Percentiles rank a stretch among this genome's conserved stretches.
Conservation (phyloP, 64 coral and sea anemone species). For the Exaiptasia diaphana region DNA sequence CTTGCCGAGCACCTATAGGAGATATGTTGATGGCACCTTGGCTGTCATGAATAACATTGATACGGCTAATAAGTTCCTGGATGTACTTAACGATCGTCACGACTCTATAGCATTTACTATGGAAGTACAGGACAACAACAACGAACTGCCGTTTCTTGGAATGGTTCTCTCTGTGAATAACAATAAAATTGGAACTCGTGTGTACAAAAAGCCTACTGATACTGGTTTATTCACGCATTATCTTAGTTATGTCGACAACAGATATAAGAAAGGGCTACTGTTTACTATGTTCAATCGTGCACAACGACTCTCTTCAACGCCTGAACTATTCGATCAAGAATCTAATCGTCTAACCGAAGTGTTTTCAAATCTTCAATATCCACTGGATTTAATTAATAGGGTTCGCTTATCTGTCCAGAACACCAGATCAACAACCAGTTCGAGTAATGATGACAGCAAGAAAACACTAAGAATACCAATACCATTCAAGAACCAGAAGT, state of each 20-base stretch:
- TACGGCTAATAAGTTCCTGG: not conserved
- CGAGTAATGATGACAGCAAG: slow-evolving; percentile 14
- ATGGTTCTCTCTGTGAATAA: not conserved
- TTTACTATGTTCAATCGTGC: slow-evolving; percentile 50
- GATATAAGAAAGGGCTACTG: slow-evolving; percentile 30
- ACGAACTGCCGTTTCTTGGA: not conserved
- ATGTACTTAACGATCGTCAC: not conserved
- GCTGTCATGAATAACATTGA: no score
- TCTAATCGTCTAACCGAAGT: slow-evolving; percentile 27
- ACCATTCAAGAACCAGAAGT: slow-evolving; percentile 33
- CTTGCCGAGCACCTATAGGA: no score
- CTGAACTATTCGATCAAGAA: slow-evolving; percentile 48
- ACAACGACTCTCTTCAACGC: slow-evolving; percentile 36
- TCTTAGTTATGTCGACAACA: slow-evolving; percentile 5
- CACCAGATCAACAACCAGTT: slow-evolving; percentile 27
- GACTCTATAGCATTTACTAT: not conserved
- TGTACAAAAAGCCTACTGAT: not conserved
- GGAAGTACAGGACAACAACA: not conserved
- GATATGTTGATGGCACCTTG: no score
- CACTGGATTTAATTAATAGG: slow-evolving; percentile 31
- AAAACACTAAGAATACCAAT: slow-evolving; percentile 15
- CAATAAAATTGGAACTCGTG: not conserved
- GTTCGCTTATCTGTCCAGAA: slow-evolving; percentile 8
- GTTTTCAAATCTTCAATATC: slow-evolving; percentile 46
- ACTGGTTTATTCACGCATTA: not conserved